phyloP scores from a whole-genome alignment of 2,797 vertebrate species.

The Bradypodion ventrale region DNA sequence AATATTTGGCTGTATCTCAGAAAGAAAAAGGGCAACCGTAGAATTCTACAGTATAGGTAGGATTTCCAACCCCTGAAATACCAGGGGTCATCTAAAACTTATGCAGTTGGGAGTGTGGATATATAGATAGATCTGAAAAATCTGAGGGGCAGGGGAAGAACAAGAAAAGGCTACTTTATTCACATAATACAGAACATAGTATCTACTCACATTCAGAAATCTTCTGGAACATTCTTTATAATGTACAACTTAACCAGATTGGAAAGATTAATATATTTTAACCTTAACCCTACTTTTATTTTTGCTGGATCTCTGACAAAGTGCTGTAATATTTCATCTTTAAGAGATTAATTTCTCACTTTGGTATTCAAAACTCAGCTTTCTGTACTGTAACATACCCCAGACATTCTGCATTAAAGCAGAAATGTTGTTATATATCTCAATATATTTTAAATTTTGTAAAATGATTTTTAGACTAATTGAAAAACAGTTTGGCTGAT shows the following conservation, averaged over 20 bases:
- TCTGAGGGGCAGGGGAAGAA: background rate
- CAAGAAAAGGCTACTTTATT: conserved; percentile 25
- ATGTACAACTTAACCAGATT: conserved; percentile 14
- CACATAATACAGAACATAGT: background rate
- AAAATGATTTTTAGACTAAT: conserved; percentile 67
- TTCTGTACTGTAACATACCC: conserved; percentile 62
- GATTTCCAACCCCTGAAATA: conserved; percentile 44
- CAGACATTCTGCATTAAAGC: conserved; percentile 59
- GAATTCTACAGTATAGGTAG: conserved; percentile 15
- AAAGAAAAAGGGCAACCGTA: conserved; percentile 45
- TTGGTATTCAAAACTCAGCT: conserved; percentile 72
- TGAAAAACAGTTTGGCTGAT: conserved; percentile 72
- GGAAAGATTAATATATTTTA: conserved; percentile 47
- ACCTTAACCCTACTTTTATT: conserved; percentile 24
- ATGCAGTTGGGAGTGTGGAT: conserved; percentile 11
- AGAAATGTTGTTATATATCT: conserved; percentile 60
- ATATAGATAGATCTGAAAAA: background rate
- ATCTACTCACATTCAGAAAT: conserved; percentile 14
- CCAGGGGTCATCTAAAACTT: conserved; percentile 22
- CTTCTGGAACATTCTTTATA: conserved; percentile 43
- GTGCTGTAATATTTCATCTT: conserved; percentile 48
- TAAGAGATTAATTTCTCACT: conserved; percentile 63
- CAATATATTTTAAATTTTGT: too few species aligned
- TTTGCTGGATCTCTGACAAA: conserved; percentile 52
- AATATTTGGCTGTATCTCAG: conserved; percentile 29